Evolutionary conservation across 1,140 invertebrate genomes (phyloP).

Genomic region (Oedothorax gibbosus): DNA sequence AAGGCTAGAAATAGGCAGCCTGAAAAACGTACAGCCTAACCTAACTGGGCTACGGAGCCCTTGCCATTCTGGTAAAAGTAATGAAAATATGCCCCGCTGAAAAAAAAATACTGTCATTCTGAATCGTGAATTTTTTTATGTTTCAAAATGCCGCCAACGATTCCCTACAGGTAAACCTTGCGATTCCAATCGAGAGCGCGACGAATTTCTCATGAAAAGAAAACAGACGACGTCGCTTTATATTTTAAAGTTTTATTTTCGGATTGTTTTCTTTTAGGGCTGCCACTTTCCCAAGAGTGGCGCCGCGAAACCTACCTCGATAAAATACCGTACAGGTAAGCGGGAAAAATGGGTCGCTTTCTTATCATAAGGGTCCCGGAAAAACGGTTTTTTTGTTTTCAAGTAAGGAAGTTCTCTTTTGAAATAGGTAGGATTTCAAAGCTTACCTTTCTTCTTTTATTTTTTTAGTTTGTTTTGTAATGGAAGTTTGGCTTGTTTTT

Average conservation of each 20-base stretch:
- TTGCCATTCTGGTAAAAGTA: too few relatives aligned
- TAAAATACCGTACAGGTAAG: constrained; percentile 45
- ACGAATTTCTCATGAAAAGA: constrained; percentile 12
- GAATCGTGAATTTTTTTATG: background rate
- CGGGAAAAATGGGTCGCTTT: constrained; percentile 35
- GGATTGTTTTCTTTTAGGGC: constrained; percentile 11
- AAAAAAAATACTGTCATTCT: background rate
- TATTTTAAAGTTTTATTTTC: constrained; percentile 21
- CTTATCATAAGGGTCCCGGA: background rate
- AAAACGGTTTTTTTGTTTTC: background rate
- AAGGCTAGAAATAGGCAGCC: too few relatives aligned
- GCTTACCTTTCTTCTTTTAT: too few relatives aligned
- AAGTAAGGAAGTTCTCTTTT: constrained; percentile 17
- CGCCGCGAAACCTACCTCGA: background rate
- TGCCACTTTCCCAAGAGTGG: constrained; percentile 40
- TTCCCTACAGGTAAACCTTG: constrained; percentile 13
- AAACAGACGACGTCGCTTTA: background rate
- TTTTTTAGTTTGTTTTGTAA: background rate
- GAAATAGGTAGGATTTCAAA: constrained; percentile 8
- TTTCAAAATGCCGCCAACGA: too few relatives aligned
- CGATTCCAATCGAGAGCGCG: constrained; percentile 41
- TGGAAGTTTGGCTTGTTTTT: background rate
- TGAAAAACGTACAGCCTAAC: too few relatives aligned
- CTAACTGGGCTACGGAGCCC: too few relatives aligned
- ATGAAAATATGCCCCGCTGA: too few relatives aligned